A percentile compares a stretch with the other conserved stretches of the same genome.
Evolutionary conservation across 2,113 vertebrate species (phyloP).

Genomic region (Kryptolebias marmoratus): DNA sequence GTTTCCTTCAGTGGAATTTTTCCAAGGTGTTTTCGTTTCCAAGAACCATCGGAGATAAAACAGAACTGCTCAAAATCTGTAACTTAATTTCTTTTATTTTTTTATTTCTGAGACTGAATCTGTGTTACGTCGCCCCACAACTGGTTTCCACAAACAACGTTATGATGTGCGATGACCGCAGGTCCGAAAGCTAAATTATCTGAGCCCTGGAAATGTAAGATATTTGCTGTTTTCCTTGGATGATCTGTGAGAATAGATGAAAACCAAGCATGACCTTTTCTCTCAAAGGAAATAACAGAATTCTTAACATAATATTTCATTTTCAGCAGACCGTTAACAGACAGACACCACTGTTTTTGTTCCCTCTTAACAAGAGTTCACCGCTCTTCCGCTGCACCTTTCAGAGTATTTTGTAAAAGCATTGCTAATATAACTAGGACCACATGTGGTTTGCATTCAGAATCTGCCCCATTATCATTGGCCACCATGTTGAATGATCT

Average conservation of each 20-base stretch:
- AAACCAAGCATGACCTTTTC: slow-evolving; percentile 10
- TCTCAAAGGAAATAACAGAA: not conserved
- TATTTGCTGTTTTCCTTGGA: slow-evolving; percentile 12
- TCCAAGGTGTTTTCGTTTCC: not conserved
- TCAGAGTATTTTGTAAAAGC: not conserved
- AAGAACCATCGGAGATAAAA: slow-evolving; percentile 11
- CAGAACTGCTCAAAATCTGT: not conserved
- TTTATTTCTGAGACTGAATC: not conserved
- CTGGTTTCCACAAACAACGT: slow-evolving; percentile 5
- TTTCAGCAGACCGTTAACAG: slow-evolving; percentile 5
- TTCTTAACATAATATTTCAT: not conserved
- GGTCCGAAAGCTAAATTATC: slow-evolving; percentile 1
- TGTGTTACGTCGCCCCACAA: not conserved
- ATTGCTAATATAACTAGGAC: too few relatives aligned
- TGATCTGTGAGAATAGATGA: slow-evolving; percentile 8
- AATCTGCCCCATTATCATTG: too few relatives aligned
- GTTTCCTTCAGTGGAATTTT: not conserved
- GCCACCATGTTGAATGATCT: too few relatives aligned
- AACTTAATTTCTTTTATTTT: not conserved
- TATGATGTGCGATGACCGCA: not conserved
- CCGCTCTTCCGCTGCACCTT: rapidly evolving
- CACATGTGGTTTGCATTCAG: too few relatives aligned
- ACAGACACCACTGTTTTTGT: not conserved
- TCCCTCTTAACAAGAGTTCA: not conserved
- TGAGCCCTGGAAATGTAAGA: not conserved